These are phyloP conservation scores for Pteropus alecto DNA, from an alignment of 2,113 vertebrate species.

Conservation along the genomic window DNA sequence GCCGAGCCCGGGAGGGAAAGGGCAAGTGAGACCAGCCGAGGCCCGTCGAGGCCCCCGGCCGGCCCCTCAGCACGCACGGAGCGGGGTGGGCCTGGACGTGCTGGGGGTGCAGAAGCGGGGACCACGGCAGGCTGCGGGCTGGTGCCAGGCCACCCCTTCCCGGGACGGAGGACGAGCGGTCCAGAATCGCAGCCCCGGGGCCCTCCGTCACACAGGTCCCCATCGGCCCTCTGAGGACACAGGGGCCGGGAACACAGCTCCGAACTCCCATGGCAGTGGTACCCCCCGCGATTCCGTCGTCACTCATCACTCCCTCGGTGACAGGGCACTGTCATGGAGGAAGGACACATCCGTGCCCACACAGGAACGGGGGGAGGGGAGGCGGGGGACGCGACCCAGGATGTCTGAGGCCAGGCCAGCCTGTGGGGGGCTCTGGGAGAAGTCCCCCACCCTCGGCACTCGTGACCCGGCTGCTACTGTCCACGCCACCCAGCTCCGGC, in stretches of 20 bases:
- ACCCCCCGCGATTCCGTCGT: not conserved
- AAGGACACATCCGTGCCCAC: not conserved
- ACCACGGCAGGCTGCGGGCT: not conserved
- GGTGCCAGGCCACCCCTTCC: not conserved
- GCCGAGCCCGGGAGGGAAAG: constrained; percentile 55
- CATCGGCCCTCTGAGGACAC: not conserved
- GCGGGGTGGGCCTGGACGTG: not conserved
- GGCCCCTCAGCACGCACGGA: not conserved
- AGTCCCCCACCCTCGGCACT: not conserved
- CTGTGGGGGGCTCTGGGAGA: rapidly evolving
- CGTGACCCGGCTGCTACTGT: not conserved
- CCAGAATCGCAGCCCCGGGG: rapidly evolving
- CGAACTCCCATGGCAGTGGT: rapidly evolving
- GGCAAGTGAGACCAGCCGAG: constrained; percentile 51
- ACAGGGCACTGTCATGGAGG: not conserved
- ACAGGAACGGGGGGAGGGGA: not conserved
- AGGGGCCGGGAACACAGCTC: not conserved
- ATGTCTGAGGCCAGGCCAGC: rapidly evolving
- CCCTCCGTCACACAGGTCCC: too few relatives aligned
- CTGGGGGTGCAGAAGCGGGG: not conserved
- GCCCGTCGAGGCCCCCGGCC: not conserved
- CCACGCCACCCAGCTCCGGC: not conserved
- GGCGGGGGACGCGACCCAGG: rapidly evolving
- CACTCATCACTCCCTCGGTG: not conserved
- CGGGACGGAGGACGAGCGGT: not conserved